Evolutionary conservation across 2,797 vertebrate genomes (phyloP), one percentile per base, ranked within the genome.

Genomic region (Peromyscus attwateri): DNA sequence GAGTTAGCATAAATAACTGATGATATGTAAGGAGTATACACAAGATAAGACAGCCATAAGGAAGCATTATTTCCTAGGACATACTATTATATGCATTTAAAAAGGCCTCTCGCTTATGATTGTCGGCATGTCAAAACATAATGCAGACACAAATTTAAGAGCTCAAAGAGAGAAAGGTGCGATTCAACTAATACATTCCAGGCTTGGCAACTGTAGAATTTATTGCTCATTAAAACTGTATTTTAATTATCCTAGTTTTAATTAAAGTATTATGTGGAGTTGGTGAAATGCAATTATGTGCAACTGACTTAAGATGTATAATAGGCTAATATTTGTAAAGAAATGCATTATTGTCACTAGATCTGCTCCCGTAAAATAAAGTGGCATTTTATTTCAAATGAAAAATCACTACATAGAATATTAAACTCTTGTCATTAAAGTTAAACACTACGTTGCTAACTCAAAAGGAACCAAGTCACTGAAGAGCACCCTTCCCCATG

Each of bases 201-300:
- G 93, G 97, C 96, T 77, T 98, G 98, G 95, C 98, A 98, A 97
- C 75, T 97, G 97, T 92, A 76, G 95, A 98, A 98, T 98, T 98
- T 98, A 98, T 98, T 98, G 98, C 98, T 98, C 97, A 96, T 98
- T 98, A 98, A 98, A 98, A 98, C 95, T 96, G 96, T 96, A 98
- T 98, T 98, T 97, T 99, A 98, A 99, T 98, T 98, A 98, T 95
- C 98, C 94, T 82, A 90, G 96, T 98, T 98, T 98, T 98, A 98
- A 99, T 98, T 98, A 98, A 98, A 98, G 98, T 98, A 98, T 98
- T 99, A 98, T 97, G 98, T 96, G 76, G 97, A 98, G 96, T 97
- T 97, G 97, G 97, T 98, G 97, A 97, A 98, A 98, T 97, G 98
- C 97, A 98, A 98, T 99, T 98, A 98, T 62, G 98, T 97, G 96